A percentile compares a stretch with the other conserved stretches of the same genome.
Conservation (phyloP, 30 jellyfish, hydroid and myxozoan species). For the Catostylus mosaicus region DNA sequence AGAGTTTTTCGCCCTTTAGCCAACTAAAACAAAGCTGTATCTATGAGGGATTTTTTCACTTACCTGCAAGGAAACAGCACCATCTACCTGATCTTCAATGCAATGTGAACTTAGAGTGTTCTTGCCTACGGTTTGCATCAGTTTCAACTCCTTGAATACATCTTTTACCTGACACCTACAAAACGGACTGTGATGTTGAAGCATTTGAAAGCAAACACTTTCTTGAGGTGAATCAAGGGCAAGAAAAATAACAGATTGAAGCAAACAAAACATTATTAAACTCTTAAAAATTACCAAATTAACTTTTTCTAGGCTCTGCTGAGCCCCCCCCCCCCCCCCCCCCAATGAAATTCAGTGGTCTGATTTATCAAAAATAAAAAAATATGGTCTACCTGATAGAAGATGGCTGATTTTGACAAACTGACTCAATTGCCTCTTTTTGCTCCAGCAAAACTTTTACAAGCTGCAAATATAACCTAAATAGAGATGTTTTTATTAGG, state of each 20-base stretch:
- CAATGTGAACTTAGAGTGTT: neutral
- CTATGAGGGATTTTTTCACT: neutral
- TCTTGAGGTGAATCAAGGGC: too few species aligned
- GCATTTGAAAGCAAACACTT: too few species aligned
- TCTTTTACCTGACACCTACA: neutral
- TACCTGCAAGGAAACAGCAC: neutral
- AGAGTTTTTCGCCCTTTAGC: too few species aligned
- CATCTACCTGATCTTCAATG: neutral
- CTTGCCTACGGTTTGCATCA: neutral
- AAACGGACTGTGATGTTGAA: neutral
- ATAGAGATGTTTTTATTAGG: too few species aligned
- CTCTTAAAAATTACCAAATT: too few species aligned
- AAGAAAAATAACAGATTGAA: too few species aligned
- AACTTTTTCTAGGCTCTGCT: neutral
- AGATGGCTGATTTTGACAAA: neutral
- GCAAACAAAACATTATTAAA: too few species aligned
- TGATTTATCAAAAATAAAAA: too few species aligned
- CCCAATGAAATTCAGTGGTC: too few species aligned
- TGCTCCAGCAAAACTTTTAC: neutral
- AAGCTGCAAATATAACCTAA: conserved; percentile 8
- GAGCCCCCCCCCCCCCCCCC: neutral
- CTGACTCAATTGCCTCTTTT: neutral
- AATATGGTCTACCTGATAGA: conserved; percentile 2
- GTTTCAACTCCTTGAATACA: neutral
- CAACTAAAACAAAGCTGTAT: too few species aligned